phyloP scores from a whole-genome alignment of 2,797 vertebrate genomes.

The Sebastes diploproa region DNA sequence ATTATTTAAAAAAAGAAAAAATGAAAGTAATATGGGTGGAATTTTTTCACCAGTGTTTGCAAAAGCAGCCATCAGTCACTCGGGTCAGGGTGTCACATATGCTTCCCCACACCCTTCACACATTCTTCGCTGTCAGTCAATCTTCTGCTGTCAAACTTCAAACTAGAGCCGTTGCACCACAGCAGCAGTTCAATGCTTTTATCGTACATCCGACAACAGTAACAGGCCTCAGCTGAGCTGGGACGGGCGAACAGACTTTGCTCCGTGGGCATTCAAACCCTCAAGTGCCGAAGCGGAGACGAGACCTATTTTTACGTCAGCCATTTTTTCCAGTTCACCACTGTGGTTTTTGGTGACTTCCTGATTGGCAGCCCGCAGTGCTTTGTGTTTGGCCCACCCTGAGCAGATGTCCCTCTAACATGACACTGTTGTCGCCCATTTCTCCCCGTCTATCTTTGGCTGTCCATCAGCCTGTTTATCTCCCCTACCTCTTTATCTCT shows the following conservation, averaged over 20 bases:
- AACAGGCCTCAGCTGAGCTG: slow-evolving; percentile 45
- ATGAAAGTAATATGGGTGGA: neutral
- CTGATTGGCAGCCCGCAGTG: slow-evolving; percentile 48
- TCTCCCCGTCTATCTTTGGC: slow-evolving; percentile 15
- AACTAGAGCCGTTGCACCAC: slow-evolving; percentile 15
- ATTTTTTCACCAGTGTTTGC: neutral
- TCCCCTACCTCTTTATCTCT: slow-evolving; percentile 13
- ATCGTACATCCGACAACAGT: slow-evolving; percentile 28
- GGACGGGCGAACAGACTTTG: slow-evolving; percentile 28
- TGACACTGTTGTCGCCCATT: slow-evolving; percentile 19
- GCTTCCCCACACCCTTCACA: neutral
- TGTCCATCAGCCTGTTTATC: neutral
- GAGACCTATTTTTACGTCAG: slow-evolving; percentile 67
- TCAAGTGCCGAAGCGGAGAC: slow-evolving; percentile 33
- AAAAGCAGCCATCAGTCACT: slow-evolving; percentile 6
- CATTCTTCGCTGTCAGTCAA: slow-evolving; percentile 26
- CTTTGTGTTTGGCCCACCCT: slow-evolving; percentile 47
- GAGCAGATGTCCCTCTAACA: slow-evolving; percentile 62
- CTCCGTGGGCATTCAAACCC: slow-evolving; percentile 50
- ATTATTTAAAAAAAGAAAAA: neutral
- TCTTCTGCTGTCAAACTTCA: slow-evolving; percentile 21
- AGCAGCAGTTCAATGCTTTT: slow-evolving; percentile 20
- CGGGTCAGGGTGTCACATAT: neutral
- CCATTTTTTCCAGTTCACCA: slow-evolving; percentile 63
- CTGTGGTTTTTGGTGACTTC: slow-evolving; percentile 66